Evolutionary conservation across 2,888 invertebrate species (phyloP).

Genomic region (Hesperia comma): DNA sequence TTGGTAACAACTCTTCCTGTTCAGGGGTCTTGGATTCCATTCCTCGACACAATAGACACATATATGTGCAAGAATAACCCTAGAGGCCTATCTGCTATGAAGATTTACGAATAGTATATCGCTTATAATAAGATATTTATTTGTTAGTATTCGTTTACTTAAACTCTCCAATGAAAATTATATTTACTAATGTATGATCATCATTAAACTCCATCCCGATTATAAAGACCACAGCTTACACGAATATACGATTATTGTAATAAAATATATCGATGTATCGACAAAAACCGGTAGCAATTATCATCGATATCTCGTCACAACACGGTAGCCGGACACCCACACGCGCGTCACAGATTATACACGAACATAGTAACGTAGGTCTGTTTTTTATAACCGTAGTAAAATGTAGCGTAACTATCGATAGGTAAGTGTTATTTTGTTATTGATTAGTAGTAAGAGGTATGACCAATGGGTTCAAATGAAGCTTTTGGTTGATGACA

Average conservation of each 20-base stretch:
- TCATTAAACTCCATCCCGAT: neutral
- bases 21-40: no score
- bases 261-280: conserved; percentile 20
- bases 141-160: neutral
- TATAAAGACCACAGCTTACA: neutral
- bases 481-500: neutral
- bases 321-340: conserved; percentile 28
- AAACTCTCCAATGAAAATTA: neutral
- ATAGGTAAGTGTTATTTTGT: conserved; percentile 23
- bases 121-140: no score
- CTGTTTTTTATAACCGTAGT: conserved; percentile 30
- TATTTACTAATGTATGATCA: no score
- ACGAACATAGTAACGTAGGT: conserved; percentile 2
- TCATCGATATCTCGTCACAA: conserved; percentile 18
- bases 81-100: no score
- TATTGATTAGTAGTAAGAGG: conserved; percentile 10
- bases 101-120: no score
- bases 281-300: conserved; percentile 16
- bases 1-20: no score
- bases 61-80: no score
- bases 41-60: no score
- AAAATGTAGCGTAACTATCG: conserved; percentile 8
- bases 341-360: conserved; percentile 21
- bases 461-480: neutral
- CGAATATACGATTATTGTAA: conserved; percentile 11